phyloP scores from a whole-genome alignment of 1,140 invertebrate species.

The Ceratina calcarata region DNA sequence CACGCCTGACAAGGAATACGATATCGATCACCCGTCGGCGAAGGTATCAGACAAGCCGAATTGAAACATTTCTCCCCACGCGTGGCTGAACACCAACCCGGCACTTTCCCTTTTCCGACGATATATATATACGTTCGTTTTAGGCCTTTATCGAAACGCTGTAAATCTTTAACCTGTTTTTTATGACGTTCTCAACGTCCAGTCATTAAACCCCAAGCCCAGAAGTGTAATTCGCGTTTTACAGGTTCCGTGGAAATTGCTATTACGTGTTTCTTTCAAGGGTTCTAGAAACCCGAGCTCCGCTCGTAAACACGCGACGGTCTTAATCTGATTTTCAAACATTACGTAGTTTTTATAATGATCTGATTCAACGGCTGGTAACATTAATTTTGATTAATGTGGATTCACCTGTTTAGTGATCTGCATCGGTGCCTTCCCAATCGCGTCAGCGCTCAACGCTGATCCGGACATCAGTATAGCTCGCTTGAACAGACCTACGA shows the following conservation, averaged over 20 bases:
- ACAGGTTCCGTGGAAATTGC: background rate
- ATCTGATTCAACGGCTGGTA: no score
- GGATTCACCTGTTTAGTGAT: constrained; percentile 85
- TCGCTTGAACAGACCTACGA: constrained; percentile 91
- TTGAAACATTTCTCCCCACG: constrained; percentile 1
- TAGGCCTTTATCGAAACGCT: no score
- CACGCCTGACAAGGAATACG: background rate
- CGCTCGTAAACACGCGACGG: background rate
- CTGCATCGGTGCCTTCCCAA: constrained; percentile 89
- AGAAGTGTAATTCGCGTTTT: background rate
- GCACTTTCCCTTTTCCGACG: constrained; percentile 10
- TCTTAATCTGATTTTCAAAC: no score
- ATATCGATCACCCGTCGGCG: constrained; percentile 16
- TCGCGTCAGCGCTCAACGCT: constrained; percentile 93
- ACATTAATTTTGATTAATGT: no score
- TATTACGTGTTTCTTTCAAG: background rate
- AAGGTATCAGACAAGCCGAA: background rate
- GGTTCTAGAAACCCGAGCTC: background rate
- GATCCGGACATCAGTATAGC: constrained; percentile 97
- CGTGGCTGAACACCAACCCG: background rate
- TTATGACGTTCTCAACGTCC: background rate
- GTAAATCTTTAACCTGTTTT: no score
- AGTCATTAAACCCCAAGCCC: background rate
- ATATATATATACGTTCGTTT: background rate
- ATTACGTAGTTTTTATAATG: no score